phyloP scores from a whole-genome alignment of 2,888 invertebrate species.

The Aproaerema taeniolella region DNA sequence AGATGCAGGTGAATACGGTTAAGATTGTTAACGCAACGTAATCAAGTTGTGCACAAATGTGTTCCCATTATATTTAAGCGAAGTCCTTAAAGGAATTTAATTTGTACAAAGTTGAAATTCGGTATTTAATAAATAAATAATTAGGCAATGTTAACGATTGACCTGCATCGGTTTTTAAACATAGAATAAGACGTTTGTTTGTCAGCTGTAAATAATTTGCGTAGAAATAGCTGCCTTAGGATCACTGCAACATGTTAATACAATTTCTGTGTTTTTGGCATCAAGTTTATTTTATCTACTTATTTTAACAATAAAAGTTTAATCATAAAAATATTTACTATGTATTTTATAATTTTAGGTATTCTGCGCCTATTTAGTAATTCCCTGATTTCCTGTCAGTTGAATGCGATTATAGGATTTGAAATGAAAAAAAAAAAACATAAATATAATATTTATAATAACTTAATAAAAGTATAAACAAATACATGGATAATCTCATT shows the following conservation, averaged over 20 bases:
- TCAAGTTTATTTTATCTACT: conserved; percentile 76
- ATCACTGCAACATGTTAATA: conserved; percentile 65
- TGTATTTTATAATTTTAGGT: no score
- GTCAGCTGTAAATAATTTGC: conserved; percentile 71
- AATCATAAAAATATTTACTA: conserved; percentile 39
- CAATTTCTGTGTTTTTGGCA: conserved; percentile 69
- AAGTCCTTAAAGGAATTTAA: conserved; percentile 46
- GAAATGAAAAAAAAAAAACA: no score
- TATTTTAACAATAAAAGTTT: conserved; percentile 74
- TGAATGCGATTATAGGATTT: no score
- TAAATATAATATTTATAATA: no score
- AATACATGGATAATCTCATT: no score
- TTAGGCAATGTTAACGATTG: conserved; percentile 58
- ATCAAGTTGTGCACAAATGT: conserved; percentile 47
- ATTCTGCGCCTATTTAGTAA: no score
- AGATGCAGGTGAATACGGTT: conserved; percentile 68
- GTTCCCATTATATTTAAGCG: conserved; percentile 48
- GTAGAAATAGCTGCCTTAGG: conserved; percentile 58
- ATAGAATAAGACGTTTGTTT: conserved; percentile 55
- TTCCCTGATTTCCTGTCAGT: no score
- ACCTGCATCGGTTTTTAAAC: conserved; percentile 61
- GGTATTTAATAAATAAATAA: conserved; percentile 10
- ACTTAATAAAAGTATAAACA: no score
- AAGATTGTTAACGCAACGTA: conserved; percentile 50
- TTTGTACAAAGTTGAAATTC: conserved; percentile 33